Conservation (phyloP, 1,140 invertebrate species). For the Caenorhabditis elegans region WBcel235 BX284606.5:7099001-7099500, state of each 20-base stretch:
- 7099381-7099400: conserved; percentile 90
- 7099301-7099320: conserved; percentile 73
- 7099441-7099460: too few species aligned
- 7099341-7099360: conserved; percentile 60
- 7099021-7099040: conserved; percentile 95
- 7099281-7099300: conserved; percentile 90
- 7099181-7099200: conserved; percentile 68
- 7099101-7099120: conserved; percentile 71
- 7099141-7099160: conserved; percentile 64
- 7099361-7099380: conserved; percentile 90
- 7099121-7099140: too few species aligned
- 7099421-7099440: conserved; percentile 67
- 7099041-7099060: conserved; percentile 92
- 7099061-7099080: conserved; percentile 76
- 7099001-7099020: conserved; percentile 83
- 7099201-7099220: conserved; percentile 44
- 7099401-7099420: conserved; percentile 99
- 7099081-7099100: conserved; percentile 68
- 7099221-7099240: conserved; percentile 46
- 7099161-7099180: conserved; percentile 67
- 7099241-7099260: conserved; percentile 82
- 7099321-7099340: conserved; percentile 48
- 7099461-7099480: too few species aligned
- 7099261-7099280: conserved; percentile 99
- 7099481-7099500: background rate